phyloP scores from a whole-genome alignment of 2,797 vertebrate genomes.

The Pelobates cultripes region DNA sequence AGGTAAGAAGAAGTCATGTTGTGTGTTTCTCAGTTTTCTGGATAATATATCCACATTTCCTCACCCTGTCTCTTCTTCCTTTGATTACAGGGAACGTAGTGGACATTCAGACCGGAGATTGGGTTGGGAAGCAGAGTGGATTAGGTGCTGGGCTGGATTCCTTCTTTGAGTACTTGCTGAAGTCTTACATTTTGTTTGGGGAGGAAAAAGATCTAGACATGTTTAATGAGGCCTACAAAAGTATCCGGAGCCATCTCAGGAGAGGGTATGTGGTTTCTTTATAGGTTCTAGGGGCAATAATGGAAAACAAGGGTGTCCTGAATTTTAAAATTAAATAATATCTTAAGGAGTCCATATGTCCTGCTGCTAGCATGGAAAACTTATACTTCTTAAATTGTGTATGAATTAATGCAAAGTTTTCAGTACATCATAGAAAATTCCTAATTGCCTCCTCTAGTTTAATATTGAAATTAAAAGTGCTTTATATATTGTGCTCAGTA shows the following conservation, averaged over 20 bases:
- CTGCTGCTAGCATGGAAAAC: too few relatives aligned
- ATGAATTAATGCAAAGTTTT: too few relatives aligned
- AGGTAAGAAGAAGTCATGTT: constrained; percentile 68
- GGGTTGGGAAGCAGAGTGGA: constrained; percentile 96
- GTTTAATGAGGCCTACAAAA: constrained; percentile 90
- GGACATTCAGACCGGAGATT: constrained; percentile 96
- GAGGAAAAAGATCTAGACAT: constrained; percentile 93
- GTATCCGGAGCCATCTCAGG: constrained; percentile 92
- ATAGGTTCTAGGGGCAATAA: too few relatives aligned
- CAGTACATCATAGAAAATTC: too few relatives aligned
- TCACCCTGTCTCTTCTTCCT: neutral
- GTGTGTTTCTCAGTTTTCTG: neutral
- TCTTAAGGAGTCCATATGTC: too few relatives aligned
- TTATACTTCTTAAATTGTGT: too few relatives aligned
- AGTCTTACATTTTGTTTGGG: constrained; percentile 97
- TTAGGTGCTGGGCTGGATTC: constrained; percentile 95
- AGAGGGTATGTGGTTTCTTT: constrained; percentile 81
- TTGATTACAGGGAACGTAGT: constrained; percentile 87
- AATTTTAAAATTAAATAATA: too few relatives aligned
- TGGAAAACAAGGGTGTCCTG: too few relatives aligned
- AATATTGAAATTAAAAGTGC: too few relatives aligned
- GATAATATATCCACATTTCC: neutral
- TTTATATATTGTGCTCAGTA: too few relatives aligned
- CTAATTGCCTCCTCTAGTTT: too few relatives aligned
- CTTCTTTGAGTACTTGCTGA: constrained; percentile 96